Evolutionary conservation across 1,140 invertebrate genomes (phyloP), one percentile per base, ranked within the genome.

Genomic region (Popillia japonica): DNA sequence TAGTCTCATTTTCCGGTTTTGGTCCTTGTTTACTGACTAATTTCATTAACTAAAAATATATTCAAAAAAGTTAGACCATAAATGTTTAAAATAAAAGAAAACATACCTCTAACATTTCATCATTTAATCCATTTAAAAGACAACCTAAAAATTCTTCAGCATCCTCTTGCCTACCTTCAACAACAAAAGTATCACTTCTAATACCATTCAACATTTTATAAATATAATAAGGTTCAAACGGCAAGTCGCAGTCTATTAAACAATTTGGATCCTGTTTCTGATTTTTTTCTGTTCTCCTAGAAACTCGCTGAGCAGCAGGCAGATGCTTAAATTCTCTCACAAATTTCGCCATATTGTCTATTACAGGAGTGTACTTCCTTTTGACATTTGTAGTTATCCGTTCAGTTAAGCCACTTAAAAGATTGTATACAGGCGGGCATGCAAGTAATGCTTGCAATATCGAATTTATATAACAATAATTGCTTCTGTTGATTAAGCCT

Each of bases 401-500:
- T 83, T 91, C 89, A 7, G 91, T 90, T 81, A 95, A 86, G 59
- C 92, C 91, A 81, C 92, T 93, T 80, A 98, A 88, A 83, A 98
- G 89, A 88, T 98, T 96, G 85, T 96, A 98, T 88, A 99, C 96
- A 0, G 96, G 96, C 17, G 96, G 95, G 87, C 96, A 98, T 27
- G 95, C 96, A 0, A 98, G 88, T 73, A 98, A 87, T 0, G 96
- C 96, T 89, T 97, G 95, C 42, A 96, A 87, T 78, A 95, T 95
- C 40, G 96, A 96, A 88, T 99, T 98, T 34, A 98, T 96, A 84
- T 98, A 99, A 88, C 97, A 99, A 88, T 96, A 98, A 89, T 98
- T 98, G 72, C 94, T 96, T 75, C 93, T 92, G 87, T 98, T 98
- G 44, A 93, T 94, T 14, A 99, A 90, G 9, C 96, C 96, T 76